Percentiles rank a stretch among this genome's conserved stretches.
Evolutionary conservation across 2,888 invertebrate genomes (phyloP).

Genomic region (Conchocele bisecta): DNA sequence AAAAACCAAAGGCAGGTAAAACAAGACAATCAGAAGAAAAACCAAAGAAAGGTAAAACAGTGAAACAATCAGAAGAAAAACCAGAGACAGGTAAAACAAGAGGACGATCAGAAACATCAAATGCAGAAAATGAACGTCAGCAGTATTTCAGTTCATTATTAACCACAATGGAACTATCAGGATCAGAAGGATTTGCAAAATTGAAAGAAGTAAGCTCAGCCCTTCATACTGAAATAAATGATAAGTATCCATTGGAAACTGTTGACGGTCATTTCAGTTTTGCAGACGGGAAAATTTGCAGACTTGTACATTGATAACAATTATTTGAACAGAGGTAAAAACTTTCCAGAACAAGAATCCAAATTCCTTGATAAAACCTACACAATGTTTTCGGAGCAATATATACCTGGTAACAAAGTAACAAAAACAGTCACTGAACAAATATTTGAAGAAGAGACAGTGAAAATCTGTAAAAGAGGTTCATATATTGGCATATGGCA

Average conservation of each 20-base stretch:
- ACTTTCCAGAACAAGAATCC: constrained; percentile 30
- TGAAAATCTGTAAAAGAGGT: constrained; percentile 25
- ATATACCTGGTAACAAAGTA: constrained; percentile 33
- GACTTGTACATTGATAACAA: constrained; percentile 31
- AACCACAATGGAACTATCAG: constrained; percentile 30
- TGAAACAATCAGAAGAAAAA: constrained; percentile 19
- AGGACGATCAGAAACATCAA: constrained; percentile 21
- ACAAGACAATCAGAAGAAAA: constrained; percentile 12
- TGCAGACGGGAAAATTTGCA: constrained; percentile 17
- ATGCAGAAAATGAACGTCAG: constrained; percentile 32
- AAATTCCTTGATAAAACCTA: constrained; percentile 24
- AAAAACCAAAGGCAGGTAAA: constrained; percentile 22
- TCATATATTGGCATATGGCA: constrained; percentile 42
- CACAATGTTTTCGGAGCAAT: constrained; percentile 37
- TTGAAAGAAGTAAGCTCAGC: constrained; percentile 20
- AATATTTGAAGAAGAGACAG: constrained; percentile 32
- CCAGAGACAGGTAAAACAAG: too few relatives aligned
- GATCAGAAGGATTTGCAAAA: constrained; percentile 24
- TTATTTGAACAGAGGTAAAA: constrained; percentile 37
- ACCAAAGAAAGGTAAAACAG: constrained; percentile 19
- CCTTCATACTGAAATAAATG: constrained; percentile 26
- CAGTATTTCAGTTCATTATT: constrained; percentile 36
- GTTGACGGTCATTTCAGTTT: constrained; percentile 26
- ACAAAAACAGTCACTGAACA: constrained; percentile 32
- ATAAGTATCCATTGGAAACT: constrained; percentile 29